Percentiles rank a stretch among this genome's conserved stretches.
These are phyloP conservation scores for Botia kubotai DNA, from an alignment of 2,797 vertebrate genomes.

Conservation along the genomic window DNA sequence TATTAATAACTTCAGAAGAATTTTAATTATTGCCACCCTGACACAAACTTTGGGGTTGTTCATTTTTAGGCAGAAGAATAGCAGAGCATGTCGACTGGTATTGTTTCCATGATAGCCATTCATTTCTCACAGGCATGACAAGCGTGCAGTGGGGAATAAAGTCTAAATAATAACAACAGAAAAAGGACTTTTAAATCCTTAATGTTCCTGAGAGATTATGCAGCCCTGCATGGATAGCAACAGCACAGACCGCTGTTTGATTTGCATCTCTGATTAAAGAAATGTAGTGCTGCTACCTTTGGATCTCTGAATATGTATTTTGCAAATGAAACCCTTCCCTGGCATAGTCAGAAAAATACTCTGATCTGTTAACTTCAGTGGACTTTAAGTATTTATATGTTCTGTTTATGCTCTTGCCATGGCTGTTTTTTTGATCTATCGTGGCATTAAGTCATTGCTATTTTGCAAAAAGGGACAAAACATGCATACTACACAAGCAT, in stretches of 20 bases:
- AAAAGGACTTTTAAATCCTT: conserved; percentile 71
- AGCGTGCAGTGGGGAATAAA: conserved; percentile 65
- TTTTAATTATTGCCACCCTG: conserved; percentile 68
- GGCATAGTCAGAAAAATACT: not conserved
- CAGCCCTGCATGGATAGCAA: conserved; percentile 68
- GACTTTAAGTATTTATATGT: conserved; percentile 1
- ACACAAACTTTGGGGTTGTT: conserved; percentile 60
- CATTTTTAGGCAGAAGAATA: conserved; percentile 59
- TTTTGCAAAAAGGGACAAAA: not conserved
- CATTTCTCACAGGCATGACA: conserved; percentile 69
- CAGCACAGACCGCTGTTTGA: conserved; percentile 39
- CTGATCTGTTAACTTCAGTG: not conserved
- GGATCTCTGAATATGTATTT: not conserved
- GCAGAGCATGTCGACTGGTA: conserved; percentile 55
- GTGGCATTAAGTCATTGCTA: not conserved
- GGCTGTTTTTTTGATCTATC: not conserved
- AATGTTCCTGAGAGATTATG: conserved; percentile 65
- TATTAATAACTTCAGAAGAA: conserved; percentile 61
- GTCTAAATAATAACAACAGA: conserved; percentile 72
- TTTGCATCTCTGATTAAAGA: conserved; percentile 47
- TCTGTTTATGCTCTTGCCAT: not conserved
- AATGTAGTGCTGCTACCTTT: not conserved
- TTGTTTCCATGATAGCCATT: conserved; percentile 75
- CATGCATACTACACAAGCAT: too few species aligned
- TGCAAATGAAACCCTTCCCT: not conserved